Conservation (phyloP, 2,888 invertebrate species). For the Clitarchus hookeri region DNA sequence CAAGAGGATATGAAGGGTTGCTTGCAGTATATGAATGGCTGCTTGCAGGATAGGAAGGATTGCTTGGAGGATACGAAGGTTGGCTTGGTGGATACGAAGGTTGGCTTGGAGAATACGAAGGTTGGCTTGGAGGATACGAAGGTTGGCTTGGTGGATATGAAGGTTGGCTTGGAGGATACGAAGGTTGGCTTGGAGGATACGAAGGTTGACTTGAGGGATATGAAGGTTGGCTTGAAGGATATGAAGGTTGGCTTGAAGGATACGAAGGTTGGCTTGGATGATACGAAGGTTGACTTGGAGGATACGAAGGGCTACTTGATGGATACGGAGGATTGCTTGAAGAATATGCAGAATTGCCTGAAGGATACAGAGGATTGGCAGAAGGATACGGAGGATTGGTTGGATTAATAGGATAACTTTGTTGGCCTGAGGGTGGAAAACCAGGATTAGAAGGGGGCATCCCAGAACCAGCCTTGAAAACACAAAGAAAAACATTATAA, state of each 20-base stretch:
- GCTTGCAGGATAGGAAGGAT: background rate
- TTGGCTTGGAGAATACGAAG: background rate
- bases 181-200: constrained; percentile 23
- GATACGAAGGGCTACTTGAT: constrained; percentile 34
- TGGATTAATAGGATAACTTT: constrained; percentile 19
- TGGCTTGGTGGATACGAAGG: background rate
- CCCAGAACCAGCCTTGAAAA: constrained; percentile 40
- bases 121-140: background rate
- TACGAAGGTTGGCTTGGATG: background rate
- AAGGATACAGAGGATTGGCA: background rate
- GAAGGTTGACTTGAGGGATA: constrained; percentile 38
- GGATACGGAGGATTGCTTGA: constrained; percentile 33
- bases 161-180: background rate
- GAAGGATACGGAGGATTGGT: constrained; percentile 35
- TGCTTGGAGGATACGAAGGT: background rate
- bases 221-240: constrained; percentile 19
- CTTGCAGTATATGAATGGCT: background rate
- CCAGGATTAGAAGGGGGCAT: constrained; percentile 37
- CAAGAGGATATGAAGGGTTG: background rate
- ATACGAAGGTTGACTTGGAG: background rate
- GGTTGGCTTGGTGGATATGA: background rate
- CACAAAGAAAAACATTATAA: constrained; percentile 30
- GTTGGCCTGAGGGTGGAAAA: constrained; percentile 33
- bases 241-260: background rate
- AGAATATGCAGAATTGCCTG: background rate